phyloP scores from a whole-genome alignment of 2,113 vertebrate genomes.

The Physeter macrocephalus region DNA sequence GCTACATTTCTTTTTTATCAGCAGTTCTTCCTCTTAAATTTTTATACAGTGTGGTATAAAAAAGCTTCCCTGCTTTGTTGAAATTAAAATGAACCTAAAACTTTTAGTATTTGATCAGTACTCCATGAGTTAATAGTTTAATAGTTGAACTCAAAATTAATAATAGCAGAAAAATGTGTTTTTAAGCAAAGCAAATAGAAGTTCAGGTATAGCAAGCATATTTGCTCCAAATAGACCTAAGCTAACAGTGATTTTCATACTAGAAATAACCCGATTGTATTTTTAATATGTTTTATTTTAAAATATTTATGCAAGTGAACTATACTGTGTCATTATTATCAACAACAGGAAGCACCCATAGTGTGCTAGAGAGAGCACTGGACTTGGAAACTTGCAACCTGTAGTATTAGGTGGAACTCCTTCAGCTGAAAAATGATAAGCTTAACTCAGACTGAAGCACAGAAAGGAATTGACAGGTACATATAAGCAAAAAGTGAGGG shows the following conservation, averaged over 20 bases:
- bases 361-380: not conserved
- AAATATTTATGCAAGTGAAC: not conserved
- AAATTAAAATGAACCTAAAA: not conserved
- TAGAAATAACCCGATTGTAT: not conserved
- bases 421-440: not conserved
- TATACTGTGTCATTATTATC: not conserved
- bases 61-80: not conserved
- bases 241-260: not conserved
- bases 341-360: not conserved
- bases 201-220: not conserved
- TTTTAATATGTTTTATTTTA: slow-evolving; percentile 7
- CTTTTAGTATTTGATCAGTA: not conserved
- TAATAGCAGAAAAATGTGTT: not conserved
- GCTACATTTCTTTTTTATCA: not conserved
- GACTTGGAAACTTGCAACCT: not conserved
- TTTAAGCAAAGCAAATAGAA: not conserved
- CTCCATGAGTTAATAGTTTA: not conserved
- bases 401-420: not conserved
- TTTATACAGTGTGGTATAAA: not conserved
- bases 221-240: not conserved
- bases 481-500: not conserved
- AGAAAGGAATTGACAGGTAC: not conserved
- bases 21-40: not conserved
- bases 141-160: slow-evolving; percentile 28
- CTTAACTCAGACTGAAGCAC: not conserved